These are phyloP conservation scores for Crioceris asparagi DNA, from an alignment of 2,888 invertebrate species.

Conservation along the genomic window DNA sequence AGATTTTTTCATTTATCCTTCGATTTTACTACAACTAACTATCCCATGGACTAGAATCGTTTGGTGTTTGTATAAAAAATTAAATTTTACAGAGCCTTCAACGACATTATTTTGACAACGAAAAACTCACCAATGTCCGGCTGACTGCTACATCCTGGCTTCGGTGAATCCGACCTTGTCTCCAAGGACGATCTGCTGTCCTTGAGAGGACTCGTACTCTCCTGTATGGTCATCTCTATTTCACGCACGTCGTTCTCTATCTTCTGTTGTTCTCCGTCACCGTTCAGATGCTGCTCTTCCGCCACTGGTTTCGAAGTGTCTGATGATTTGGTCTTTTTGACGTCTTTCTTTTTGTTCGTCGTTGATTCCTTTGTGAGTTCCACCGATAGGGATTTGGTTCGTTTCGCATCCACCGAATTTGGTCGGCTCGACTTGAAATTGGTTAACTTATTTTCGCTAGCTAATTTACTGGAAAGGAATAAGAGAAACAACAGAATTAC, in stretches of 20 bases:
- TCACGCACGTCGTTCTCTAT: not conserved
- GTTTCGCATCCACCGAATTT: constrained; percentile 28
- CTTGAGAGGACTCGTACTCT: constrained; percentile 27
- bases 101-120: not conserved
- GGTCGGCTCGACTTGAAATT: constrained; percentile 23
- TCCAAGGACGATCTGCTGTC: constrained; percentile 30
- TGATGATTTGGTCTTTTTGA: constrained; percentile 24
- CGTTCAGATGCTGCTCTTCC: not conserved
- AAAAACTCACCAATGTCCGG: constrained; percentile 29
- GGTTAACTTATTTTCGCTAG: constrained; percentile 22
- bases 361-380: constrained; percentile 27
- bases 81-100: not conserved
- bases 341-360: constrained; percentile 21
- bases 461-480: constrained; percentile 2
- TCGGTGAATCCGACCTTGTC: constrained; percentile 32
- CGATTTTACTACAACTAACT: too few relatives aligned
- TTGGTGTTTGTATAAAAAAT: too few relatives aligned
- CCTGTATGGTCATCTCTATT: constrained; percentile 30
- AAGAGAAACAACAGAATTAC: too few relatives aligned
- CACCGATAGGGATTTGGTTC: constrained; percentile 30
- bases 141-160: constrained; percentile 35
- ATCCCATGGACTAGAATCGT: too few relatives aligned
- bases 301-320: not conserved
- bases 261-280: constrained; percentile 15
- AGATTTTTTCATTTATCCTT: too few relatives aligned